Conservation (phyloP, 2,797 vertebrate genomes). For the Malacoraja senta region DNA sequence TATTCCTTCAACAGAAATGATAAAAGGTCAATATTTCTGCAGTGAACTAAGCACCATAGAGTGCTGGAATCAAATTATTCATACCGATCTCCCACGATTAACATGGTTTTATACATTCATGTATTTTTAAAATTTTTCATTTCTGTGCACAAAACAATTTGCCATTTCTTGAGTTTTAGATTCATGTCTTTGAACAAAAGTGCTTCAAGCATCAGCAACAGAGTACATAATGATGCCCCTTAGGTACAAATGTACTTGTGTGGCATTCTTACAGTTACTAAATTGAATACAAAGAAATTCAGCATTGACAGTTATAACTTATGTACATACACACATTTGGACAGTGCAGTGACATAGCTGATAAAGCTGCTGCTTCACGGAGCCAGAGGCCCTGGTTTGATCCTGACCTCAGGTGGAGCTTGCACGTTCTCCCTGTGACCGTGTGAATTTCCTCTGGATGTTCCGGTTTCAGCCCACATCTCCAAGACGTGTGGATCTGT, state of each 20-base stretch:
- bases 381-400: no score
- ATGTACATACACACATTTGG: no score
- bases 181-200: not conserved
- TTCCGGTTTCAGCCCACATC: no score
- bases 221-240: conserved; percentile 27
- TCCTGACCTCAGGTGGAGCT: no score
- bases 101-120: conserved; percentile 23
- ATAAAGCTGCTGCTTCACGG: no score
- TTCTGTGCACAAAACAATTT: conserved; percentile 24
- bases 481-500: no score
- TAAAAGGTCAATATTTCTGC: not conserved
- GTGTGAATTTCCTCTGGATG: no score
- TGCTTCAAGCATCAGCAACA: conserved; percentile 7
- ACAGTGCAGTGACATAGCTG: no score
- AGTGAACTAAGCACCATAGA: not conserved
- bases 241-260: not conserved
- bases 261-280: not conserved
- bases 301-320: not conserved
- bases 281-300: not conserved
- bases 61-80: not conserved
- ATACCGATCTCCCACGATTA: not conserved
- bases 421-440: no score
- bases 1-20: not conserved
- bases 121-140: not conserved
- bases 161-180: not conserved